A percentile compares a stretch with the other conserved stretches of the same genome.
Evolutionary conservation across 2,113 vertebrate genomes (phyloP).

Genomic region (Centropus unirufus): DNA sequence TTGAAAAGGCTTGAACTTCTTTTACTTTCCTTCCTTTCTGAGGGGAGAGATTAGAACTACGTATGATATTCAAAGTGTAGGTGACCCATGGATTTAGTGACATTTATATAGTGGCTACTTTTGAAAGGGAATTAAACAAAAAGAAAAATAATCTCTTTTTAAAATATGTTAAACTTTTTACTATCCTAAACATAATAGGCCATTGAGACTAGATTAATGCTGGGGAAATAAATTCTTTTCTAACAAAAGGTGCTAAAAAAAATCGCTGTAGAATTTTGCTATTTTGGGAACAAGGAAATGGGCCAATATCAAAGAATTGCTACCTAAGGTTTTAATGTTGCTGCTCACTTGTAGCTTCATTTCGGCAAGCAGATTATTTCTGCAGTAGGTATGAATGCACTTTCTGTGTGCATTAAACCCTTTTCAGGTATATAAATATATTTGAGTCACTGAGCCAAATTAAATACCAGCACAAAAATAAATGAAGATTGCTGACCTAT

Average conservation of each 20-base stretch:
- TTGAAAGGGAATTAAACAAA: background rate
- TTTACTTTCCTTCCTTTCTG: background rate
- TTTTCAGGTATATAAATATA: background rate
- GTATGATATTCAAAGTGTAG: background rate
- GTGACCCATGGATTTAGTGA: background rate
- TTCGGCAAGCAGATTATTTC: background rate
- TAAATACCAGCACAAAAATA: background rate
- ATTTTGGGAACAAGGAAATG: background rate
- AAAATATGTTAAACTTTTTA: background rate
- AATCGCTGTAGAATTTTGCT: background rate
- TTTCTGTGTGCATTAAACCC: background rate
- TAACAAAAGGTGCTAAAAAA: background rate
- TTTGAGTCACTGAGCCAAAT: background rate
- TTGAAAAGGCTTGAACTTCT: background rate
- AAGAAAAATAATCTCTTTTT: background rate
- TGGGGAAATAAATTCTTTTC: background rate
- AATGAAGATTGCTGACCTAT: background rate
- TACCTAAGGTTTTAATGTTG: background rate
- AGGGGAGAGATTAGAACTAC: background rate
- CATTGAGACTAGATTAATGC: background rate
- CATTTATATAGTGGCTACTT: background rate
- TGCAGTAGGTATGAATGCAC: background rate
- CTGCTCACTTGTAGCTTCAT: background rate
- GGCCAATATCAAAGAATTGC: background rate
- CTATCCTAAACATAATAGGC: background rate